Evolutionary conservation across 2,797 vertebrate genomes (phyloP), one percentile per base, ranked within the genome.

Genomic region (Pempheris klunzingeri): DNA sequence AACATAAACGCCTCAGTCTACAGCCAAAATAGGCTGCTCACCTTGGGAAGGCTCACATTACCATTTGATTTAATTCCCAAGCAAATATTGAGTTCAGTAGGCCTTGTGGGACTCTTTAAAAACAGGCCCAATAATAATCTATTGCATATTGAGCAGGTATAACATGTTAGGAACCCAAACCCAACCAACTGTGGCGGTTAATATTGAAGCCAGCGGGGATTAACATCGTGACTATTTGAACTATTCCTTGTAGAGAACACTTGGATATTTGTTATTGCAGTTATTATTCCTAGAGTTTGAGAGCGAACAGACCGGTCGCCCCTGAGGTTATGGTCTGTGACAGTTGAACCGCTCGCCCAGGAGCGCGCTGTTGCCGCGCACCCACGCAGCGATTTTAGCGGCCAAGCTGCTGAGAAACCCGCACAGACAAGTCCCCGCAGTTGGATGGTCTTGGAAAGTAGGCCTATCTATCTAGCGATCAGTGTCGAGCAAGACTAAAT

Each of bases 301-400:
- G 61, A 5, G 64, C 47, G 62, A 60, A 44, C 74, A 73, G 66
- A 63, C 68, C 49, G 65, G 53, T n/a, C 36, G 69, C 69, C 80
- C 72, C 74, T 13, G 58, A 80, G 81, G 82, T 87, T 65, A 38
- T 64, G 60, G 43, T 84, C 74, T 78, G 59, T 83, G 85, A 68
- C 86, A 85, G 86, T 70, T 82, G 78, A 75, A 74, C 73, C 41
- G 84, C 79, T 82, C 62, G 69, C 83, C 83, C 81, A 72, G 47
- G 75, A 76, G 86, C 79, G 89, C 86, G 59, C 84, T 53, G 89
- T 65, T 78, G 62, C 82, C 86, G 85, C 90, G 85, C 89, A 87
- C 90, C 87, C 86, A 90, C 85, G 88, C 92, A 91, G 76, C 61
- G 78, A 71, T 65, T 64, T 49, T 18, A 13, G 74, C 80, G 28